Percentiles rank a stretch among this genome's conserved stretches.
These are phyloP conservation scores for Thryonomys swinderianus DNA, from an alignment of 2,113 vertebrate genomes.

Conservation along the genomic window DNA sequence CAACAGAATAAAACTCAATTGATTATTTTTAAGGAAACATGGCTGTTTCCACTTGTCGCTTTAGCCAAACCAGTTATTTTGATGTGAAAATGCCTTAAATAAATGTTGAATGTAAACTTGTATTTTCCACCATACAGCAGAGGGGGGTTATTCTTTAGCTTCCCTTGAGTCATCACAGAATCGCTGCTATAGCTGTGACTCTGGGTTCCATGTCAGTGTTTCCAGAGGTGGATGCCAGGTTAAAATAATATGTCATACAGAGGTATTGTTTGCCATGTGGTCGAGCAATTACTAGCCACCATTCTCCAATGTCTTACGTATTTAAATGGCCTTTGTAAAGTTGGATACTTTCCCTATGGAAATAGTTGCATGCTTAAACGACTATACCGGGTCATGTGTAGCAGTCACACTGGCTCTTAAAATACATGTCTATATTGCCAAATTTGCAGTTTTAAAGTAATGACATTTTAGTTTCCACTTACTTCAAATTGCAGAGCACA, in stretches of 20 bases:
- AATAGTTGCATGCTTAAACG: not conserved
- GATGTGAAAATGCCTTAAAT: not conserved
- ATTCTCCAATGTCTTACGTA: not conserved
- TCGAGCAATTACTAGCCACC: not conserved
- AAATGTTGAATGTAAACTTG: not conserved
- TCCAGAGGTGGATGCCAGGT: not conserved
- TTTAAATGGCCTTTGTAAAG: not conserved
- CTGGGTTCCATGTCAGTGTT: rapidly evolving
- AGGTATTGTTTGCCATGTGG: not conserved
- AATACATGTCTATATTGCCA: not conserved
- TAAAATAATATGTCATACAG: not conserved
- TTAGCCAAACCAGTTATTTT: not conserved
- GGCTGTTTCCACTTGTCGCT: not conserved
- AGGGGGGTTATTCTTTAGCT: not conserved
- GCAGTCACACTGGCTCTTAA: not conserved
- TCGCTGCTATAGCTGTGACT: rapidly evolving
- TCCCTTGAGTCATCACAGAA: not conserved
- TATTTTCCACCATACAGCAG: not conserved
- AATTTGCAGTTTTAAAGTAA: not conserved
- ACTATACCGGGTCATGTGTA: not conserved
- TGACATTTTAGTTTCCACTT: not conserved
- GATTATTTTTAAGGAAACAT: not conserved
- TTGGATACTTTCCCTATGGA: not conserved
- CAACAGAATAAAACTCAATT: not conserved
- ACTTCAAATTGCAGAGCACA: not conserved